Evolutionary conservation across 2,888 invertebrate species (phyloP).

Genomic region (Dryocosmus kuriphilus): DNA sequence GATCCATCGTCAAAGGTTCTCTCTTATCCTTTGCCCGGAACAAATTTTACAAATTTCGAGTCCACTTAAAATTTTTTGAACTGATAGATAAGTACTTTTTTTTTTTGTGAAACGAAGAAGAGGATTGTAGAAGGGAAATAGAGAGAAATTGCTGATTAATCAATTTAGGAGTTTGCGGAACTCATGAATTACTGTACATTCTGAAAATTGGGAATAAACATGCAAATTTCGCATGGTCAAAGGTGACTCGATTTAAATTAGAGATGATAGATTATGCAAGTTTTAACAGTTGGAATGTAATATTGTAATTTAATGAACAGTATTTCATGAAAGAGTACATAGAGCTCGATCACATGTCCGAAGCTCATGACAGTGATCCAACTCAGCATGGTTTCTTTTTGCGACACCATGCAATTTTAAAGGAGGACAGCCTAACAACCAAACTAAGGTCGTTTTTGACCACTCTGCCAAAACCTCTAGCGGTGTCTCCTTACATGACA

Average conservation of each 20-base stretch:
- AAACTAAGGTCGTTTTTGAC: too few species aligned
- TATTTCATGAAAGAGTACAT: too few species aligned
- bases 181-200: background rate
- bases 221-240: too few species aligned
- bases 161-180: constrained; percentile 12
- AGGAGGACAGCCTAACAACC: too few species aligned
- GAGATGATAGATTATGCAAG: background rate
- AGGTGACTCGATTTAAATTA: too few species aligned
- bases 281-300: background rate
- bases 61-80: background rate
- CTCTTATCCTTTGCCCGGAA: background rate
- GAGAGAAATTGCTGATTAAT: background rate
- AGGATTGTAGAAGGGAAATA: background rate
- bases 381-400: too few species aligned
- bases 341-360: too few species aligned
- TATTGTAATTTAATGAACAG: background rate
- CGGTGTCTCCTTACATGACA: too few species aligned
- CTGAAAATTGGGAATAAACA: background rate
- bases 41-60: background rate
- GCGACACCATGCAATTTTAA: too few species aligned
- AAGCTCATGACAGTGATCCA: too few species aligned
- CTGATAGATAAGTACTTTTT: background rate
- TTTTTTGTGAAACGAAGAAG: background rate
- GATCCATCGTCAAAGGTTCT: constrained; percentile 22
- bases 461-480: too few species aligned